These are phyloP conservation scores for Heliopora coerulea DNA, from an alignment of 92 coral and sea anemone genomes.

Conservation along the genomic window DNA sequence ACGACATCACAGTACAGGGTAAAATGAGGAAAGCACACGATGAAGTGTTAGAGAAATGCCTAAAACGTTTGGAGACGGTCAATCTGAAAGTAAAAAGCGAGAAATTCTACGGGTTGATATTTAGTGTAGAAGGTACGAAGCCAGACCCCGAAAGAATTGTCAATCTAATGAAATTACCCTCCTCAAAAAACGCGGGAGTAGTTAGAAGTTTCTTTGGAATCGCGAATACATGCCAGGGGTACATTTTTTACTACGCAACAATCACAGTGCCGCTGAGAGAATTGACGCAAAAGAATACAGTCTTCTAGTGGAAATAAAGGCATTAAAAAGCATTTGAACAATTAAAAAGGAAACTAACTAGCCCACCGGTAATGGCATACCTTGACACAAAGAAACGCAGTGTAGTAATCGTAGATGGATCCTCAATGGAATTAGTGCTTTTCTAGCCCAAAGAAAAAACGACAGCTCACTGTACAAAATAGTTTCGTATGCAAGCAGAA, in stretches of 20 bases:
- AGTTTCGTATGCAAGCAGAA: conserved; percentile 43
- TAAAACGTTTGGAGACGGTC: not conserved
- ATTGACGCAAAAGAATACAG: conserved; percentile 2
- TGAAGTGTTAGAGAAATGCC: conserved; percentile 3
- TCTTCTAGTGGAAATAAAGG: not conserved
- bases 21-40: conserved; percentile 13
- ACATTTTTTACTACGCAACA: conserved; percentile 21
- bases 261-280: conserved; percentile 23
- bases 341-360: conserved; percentile 21
- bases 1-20: conserved; percentile 26
- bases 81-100: conserved; percentile 6
- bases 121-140: conserved; percentile 23
- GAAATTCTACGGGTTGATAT: conserved; percentile 32
- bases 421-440: conserved; percentile 36
- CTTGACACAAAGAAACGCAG: no score
- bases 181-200: conserved; percentile 24
- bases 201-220: conserved; percentile 34
- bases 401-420: conserved; percentile 33
- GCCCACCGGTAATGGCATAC: conserved; percentile 9
- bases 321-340: conserved; percentile 37
- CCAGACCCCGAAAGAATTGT: conserved; percentile 38
- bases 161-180: conserved; percentile 7
- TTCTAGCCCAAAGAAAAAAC: conserved; percentile 30
- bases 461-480: conserved; percentile 32
- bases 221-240: conserved; percentile 31